Base-by-base conservation (phyloP, 2,113 vertebrate genomes). In the Pygoscelis adeliae region DNA sequence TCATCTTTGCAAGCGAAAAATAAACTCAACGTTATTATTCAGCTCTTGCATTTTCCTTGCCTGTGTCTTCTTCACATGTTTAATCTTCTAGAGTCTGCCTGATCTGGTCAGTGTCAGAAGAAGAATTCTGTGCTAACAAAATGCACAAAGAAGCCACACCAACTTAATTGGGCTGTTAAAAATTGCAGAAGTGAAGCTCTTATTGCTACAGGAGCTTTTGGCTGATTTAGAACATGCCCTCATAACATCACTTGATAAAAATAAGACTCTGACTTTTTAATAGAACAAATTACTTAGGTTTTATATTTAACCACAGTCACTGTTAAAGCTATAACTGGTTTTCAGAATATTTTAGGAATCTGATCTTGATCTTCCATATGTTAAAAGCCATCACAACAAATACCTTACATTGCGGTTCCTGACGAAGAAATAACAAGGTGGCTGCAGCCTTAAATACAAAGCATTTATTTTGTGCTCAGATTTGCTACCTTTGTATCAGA, bases 311-410 rank as follows among this genome's bases (percentile, higher is more conserved):
- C 98, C 70, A 22, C 19, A 42, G 93, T 96, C 90, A 70, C 93
- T 88, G 95, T 95, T 96, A 94, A 90, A 95, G 98, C 97, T 98
- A 93, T 98, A 98, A 97, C 94, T 96, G 96, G 95, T 98, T 98
- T 98, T 97, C 87, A 92, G 97, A 98, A 97, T 97, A 97, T 98
- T 98, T 98, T 98, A 97, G 97, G 98, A 97, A 98, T 97, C 96
- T 73, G 58, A 84, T 94, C 93, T 96, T 91, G 86, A 91, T 91
- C 61, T 86, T 95, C 88, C 98, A 98, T 96, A 93, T 98, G 98
- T 93, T 97, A 92, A 96, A 93, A 98, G 52, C 65, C 96, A 96
- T 98, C 98, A 97, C 56, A 79, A 90, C 88, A 95, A 93, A 96
- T 96, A 82, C 55, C 81, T 83, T 58, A 49, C 49, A 13, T 34